Percentiles rank a stretch among this genome's conserved stretches.
Evolutionary conservation across 37 sponge, comb jelly and placozoan genomes (phyloP).

Genomic region (Crambe crambe): DNA sequence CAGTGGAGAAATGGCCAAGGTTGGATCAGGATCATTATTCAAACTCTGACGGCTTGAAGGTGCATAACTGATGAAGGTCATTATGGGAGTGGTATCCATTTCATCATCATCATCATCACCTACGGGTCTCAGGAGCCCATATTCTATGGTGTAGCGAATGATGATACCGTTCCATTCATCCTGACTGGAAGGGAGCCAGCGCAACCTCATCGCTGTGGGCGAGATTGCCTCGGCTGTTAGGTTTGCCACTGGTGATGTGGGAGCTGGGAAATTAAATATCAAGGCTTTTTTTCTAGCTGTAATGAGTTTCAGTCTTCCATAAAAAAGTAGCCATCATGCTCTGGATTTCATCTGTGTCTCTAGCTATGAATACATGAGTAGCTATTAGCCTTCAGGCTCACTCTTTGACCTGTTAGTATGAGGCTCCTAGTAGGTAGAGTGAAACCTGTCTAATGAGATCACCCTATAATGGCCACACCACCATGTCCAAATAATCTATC

Average conservation of each 20-base stretch:
- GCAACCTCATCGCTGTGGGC: background rate
- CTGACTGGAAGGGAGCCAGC: conserved; percentile 10
- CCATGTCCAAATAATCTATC: no score
- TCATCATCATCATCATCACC: background rate
- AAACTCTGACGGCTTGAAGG: background rate
- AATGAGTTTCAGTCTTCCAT: no score
- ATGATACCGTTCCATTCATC: conserved; percentile 20
- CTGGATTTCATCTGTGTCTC: background rate
- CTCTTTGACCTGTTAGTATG: no score
- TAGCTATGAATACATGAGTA: no score
- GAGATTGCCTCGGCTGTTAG: background rate
- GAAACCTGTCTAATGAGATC: no score
- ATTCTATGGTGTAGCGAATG: conserved; percentile 11
- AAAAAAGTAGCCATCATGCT: no score
- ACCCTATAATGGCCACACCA: no score
- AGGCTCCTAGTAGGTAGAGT: no score
- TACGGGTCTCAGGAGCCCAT: background rate
- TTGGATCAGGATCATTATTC: background rate
- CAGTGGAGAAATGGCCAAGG: background rate
- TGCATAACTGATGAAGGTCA: background rate
- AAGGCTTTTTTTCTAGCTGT: no score
- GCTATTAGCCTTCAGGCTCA: no score
- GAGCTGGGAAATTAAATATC: conserved; percentile 7
- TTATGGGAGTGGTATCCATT: background rate
- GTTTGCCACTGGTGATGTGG: background rate